These are phyloP conservation scores for Eclectus roratus DNA, from an alignment of 2,113 vertebrate genomes.

Conservation along the genomic window DNA sequence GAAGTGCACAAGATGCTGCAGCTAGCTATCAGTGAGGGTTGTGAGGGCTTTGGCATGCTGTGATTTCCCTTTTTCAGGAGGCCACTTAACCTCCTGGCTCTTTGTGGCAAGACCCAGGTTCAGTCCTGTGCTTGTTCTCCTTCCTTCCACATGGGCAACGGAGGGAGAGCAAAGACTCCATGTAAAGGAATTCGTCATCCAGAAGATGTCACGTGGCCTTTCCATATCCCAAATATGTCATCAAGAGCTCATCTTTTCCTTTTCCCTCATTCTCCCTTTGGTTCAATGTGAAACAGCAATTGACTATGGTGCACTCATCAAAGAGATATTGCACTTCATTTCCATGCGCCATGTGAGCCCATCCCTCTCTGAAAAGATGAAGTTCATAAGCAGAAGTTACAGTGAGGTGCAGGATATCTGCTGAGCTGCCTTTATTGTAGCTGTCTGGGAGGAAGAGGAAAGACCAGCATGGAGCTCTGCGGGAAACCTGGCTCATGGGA, in stretches of 20 bases:
- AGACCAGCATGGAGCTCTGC: not conserved
- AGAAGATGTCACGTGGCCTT: conserved; percentile 62
- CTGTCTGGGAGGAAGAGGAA: conserved; percentile 15
- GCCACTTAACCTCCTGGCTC: not conserved
- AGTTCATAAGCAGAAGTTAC: not conserved
- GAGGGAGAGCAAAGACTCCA: conserved; percentile 32
- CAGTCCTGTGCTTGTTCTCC: conserved; percentile 12
- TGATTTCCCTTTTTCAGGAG: conserved; percentile 70
- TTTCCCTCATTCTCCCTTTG: conserved; percentile 1
- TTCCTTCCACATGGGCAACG: not conserved
- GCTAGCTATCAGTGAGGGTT: conserved; percentile 98
- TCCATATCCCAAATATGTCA: conserved; percentile 44
- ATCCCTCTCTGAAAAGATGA: conserved; percentile 16
- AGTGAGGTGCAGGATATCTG: conserved; percentile 18
- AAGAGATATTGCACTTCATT: not conserved
- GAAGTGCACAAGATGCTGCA: conserved; percentile 98
- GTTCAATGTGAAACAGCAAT: conserved; percentile 31
- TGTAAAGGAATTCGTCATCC: conserved; percentile 39
- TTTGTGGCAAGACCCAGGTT: conserved; percentile 11
- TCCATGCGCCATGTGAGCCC: not conserved
- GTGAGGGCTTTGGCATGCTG: conserved; percentile 98
- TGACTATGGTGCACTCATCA: not conserved
- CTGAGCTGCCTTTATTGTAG: not conserved
- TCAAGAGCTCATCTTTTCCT: not conserved
- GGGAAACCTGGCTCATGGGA: conserved; percentile 22